Evolutionary conservation across 2,113 vertebrate species (phyloP).

Genomic region (Trogon surrucura): DNA sequence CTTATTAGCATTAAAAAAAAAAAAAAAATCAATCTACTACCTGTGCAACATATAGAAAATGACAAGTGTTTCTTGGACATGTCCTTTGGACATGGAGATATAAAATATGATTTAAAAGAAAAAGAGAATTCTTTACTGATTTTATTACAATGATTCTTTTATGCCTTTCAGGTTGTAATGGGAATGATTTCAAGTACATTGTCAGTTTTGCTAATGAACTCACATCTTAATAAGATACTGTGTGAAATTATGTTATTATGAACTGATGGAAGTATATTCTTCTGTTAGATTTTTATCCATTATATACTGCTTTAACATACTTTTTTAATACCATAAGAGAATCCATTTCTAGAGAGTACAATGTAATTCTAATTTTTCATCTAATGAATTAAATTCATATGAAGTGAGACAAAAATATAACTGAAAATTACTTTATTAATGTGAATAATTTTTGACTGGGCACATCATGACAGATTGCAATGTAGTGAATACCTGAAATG

Average conservation of each 20-base stretch:
- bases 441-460: neutral
- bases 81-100: neutral
- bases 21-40: neutral
- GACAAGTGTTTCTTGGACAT: neutral
- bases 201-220: neutral
- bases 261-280: neutral
- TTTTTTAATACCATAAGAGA: neutral
- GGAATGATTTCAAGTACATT: neutral
- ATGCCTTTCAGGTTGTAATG: neutral
- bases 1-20: neutral
- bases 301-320: neutral
- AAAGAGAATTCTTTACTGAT: neutral
- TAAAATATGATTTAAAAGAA: neutral
- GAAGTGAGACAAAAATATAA: neutral
- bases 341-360: neutral
- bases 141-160: neutral
- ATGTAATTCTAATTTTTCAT: neutral
- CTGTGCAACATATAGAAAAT: neutral
- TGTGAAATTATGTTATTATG: neutral
- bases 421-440: neutral
- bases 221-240: neutral
- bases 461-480: neutral
- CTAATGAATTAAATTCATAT: neutral
- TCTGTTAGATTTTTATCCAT: neutral
- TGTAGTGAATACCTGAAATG: neutral